Conservation (phyloP, 2,888 invertebrate species). For the Julus scanicus region DNA sequence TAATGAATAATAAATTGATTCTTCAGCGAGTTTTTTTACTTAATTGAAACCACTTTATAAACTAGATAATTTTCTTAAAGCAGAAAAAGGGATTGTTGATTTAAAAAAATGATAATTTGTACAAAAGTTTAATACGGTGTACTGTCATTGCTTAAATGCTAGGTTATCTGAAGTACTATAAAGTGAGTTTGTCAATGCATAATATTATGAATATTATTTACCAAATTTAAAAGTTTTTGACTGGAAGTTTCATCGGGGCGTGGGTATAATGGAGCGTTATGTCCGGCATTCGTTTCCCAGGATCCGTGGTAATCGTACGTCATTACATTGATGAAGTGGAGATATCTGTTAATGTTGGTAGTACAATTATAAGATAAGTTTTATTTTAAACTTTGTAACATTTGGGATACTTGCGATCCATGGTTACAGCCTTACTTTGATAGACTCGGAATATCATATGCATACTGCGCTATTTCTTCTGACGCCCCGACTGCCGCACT, state of each 20-base stretch:
- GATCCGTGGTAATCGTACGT: conserved; percentile 64
- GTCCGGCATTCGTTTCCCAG: conserved; percentile 63
- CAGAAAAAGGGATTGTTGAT: no score
- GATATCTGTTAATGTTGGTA: conserved; percentile 59
- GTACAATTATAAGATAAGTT: no score
- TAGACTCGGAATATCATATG: conserved; percentile 73
- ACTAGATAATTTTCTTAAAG: no score
- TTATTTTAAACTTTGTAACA: no score
- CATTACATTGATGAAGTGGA: conserved; percentile 65
- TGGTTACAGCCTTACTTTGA: conserved; percentile 66
- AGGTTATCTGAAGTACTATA: no score
- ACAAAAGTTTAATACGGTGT: no score
- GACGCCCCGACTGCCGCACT: conserved; percentile 74
- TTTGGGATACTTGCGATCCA: background rate
- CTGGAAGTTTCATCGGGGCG: conserved; percentile 60
- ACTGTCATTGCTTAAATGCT: no score
- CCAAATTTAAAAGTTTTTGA: background rate
- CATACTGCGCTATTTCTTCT: conserved; percentile 65
- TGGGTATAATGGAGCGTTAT: conserved; percentile 63
- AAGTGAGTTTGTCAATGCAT: no score
- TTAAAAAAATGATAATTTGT: no score
- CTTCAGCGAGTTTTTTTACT: no score
- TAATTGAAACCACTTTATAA: no score
- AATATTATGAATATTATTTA: background rate
- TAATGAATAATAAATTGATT: background rate